Base-by-base conservation (phyloP, 2,888 invertebrate genomes). In the Cephus rjabovi region DNA sequence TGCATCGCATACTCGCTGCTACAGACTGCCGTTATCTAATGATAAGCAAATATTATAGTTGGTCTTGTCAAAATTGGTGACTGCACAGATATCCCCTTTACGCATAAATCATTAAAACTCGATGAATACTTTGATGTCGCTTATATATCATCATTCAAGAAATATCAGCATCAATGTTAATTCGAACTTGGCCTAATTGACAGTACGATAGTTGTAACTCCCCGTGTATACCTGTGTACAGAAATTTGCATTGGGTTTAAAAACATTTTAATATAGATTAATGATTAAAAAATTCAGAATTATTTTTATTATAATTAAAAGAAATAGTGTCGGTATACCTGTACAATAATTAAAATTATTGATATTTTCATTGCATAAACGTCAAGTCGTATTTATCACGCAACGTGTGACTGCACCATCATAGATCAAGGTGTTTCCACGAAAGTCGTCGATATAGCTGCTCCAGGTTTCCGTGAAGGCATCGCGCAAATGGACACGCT, bases 401-500 rank as follows among this genome's bases (percentile, higher is more conserved):
- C 40, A 56, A 56, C 40, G 40, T 56, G 40, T 56, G 2, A 23
- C 9, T 56, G 40, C 15, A 23, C 23, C 40, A 23, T 23, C 6
- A 9, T 15, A 6, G 40, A 56, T 23, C 23, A 56, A 23, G 40
- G 84, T 81, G 81, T 83, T 85, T 81, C 79, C 84, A 81, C 86
- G 86, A 83, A 82, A 71, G 15, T 4, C 70, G 11, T 33, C 12
- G 71, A 15, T 12, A 12, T 71, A 33, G 71, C 71, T 71, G 31
- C 23, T 56, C 40, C 40, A 56, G 40, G 40, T 56, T 23, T 56
- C 40, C 40, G 40, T 56, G 40, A 56, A 56, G 40, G 15, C 15
- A 56, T 2, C 40, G 31, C 31, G 71, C 15, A 71, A 71, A 71
- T 3, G 71, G 34, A 74, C 12, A 12, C 74, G 33, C 6, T 74